phyloP scores from a whole-genome alignment of 92 coral and sea anemone genomes.

The Blastomussa wellsi region DNA sequence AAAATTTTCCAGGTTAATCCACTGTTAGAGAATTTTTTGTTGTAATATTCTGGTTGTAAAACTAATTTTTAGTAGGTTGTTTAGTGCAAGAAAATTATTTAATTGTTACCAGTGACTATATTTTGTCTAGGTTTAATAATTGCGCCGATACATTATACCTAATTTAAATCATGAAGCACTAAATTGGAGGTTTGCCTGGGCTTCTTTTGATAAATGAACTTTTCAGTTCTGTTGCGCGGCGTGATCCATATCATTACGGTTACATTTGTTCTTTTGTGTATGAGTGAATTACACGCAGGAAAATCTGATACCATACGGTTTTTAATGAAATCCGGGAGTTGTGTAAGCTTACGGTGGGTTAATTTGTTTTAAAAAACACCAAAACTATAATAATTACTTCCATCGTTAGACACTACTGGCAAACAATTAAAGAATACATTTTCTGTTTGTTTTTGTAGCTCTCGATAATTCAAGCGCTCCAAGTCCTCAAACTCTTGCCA shows the following conservation, averaged over 20 bases:
- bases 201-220: background rate
- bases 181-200: background rate
- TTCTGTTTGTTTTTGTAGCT: slow-evolving; percentile 30
- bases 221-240: background rate
- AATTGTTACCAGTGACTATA: background rate
- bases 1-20: background rate
- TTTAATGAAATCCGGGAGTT: background rate
- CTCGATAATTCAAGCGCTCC: slow-evolving; percentile 25
- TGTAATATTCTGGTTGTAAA: background rate
- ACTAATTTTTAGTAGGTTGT: background rate
- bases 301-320: slow-evolving; percentile 10
- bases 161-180: background rate
- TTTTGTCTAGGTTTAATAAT: slow-evolving; percentile 5
- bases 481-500: slow-evolving; percentile 21
- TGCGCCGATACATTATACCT: background rate
- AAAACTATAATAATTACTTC: background rate
- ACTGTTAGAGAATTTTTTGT: background rate
- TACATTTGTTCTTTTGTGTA: slow-evolving; percentile 8
- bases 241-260: slow-evolving; percentile 1
- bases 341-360: slow-evolving; percentile 6
- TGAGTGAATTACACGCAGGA: background rate
- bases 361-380: background rate
- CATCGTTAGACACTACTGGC: background rate
- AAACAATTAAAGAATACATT: background rate
- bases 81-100: background rate